These are phyloP conservation scores for Mus musculus DNA, from an alignment of 2,113 vertebrate species.

Conservation along the genomic window DNA sequence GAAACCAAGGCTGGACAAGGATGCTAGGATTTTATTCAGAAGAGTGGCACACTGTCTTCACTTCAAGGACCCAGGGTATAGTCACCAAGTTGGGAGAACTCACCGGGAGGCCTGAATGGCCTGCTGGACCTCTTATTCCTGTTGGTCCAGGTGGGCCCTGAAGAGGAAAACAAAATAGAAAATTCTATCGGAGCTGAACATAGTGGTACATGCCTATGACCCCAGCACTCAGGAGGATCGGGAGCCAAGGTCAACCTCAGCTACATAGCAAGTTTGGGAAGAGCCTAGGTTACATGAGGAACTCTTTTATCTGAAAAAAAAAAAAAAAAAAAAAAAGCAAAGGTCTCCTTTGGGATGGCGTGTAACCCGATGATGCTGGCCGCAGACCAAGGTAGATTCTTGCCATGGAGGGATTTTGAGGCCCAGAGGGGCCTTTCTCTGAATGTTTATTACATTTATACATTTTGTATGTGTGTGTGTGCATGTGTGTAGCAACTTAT, in stretches of 20 bases:
- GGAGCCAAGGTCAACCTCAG: background rate
- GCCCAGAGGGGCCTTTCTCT: background rate
- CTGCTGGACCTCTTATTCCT: slow-evolving; percentile 91
- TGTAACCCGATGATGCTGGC: no score
- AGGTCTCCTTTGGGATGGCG: background rate
- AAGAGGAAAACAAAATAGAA: background rate
- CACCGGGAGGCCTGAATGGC: slow-evolving; percentile 91
- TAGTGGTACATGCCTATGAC: no score
- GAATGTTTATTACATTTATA: background rate
- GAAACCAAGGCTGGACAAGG: no score
- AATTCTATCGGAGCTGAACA: background rate
- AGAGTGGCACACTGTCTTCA: background rate
- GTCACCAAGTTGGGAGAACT: slow-evolving; percentile 62
- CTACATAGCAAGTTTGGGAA: background rate
- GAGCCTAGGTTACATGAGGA: background rate
- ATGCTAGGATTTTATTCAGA: background rate
- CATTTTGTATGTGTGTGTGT: background rate
- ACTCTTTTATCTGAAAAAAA: background rate
- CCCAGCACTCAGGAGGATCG: background rate
- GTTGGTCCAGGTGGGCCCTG: slow-evolving; percentile 93
- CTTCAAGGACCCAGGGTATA: background rate
- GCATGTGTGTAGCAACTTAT: background rate
- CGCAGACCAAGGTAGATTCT: background rate
- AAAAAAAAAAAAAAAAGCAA: background rate
- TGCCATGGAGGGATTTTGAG: background rate